Percentiles rank a stretch among this genome's conserved stretches.
phyloP scores from a whole-genome alignment of 2,797 vertebrate genomes.

The Pseudomugil tenellus region DNA sequence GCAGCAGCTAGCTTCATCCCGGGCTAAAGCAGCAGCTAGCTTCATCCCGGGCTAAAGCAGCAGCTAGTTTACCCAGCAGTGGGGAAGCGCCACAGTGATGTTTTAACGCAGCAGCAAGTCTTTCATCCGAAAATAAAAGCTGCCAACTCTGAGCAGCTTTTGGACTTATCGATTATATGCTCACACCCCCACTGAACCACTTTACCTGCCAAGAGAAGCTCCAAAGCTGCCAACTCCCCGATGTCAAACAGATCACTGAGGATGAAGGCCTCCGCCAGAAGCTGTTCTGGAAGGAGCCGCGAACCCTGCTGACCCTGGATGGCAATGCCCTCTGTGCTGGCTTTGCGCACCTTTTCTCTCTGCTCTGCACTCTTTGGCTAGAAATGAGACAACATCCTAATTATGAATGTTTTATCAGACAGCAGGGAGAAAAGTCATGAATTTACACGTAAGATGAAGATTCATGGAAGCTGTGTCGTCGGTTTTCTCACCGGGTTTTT shows the following conservation, averaged over 20 bases:
- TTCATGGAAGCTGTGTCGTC: background rate
- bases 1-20: no score
- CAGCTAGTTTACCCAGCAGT: no score
- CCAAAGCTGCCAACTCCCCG: slow-evolving; percentile 94
- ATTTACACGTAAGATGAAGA: background rate
- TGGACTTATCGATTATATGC: no score
- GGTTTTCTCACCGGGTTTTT: slow-evolving; percentile 90
- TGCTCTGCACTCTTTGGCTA: slow-evolving; percentile 97
- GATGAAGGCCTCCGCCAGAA: slow-evolving; percentile 96
- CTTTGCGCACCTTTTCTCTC: slow-evolving; percentile 95
- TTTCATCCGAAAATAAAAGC: no score
- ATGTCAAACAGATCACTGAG: slow-evolving; percentile 97
- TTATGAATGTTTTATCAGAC: no score
- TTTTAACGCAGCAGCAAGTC: no score
- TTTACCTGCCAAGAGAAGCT: slow-evolving; percentile 94
- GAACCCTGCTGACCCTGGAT: slow-evolving; percentile 97
- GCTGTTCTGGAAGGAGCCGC: slow-evolving; percentile 92
- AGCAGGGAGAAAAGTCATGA: background rate
- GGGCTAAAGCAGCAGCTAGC: no score
- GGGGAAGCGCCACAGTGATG: no score
- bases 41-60: no score
- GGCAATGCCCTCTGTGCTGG: slow-evolving; percentile 95
- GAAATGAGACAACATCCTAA: slow-evolving; percentile 31
- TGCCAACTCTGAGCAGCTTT: no score
- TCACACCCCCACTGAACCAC: background rate